Base-by-base conservation (phyloP, 2,113 vertebrate genomes). In the Dasyurus viverrinus region DNA sequence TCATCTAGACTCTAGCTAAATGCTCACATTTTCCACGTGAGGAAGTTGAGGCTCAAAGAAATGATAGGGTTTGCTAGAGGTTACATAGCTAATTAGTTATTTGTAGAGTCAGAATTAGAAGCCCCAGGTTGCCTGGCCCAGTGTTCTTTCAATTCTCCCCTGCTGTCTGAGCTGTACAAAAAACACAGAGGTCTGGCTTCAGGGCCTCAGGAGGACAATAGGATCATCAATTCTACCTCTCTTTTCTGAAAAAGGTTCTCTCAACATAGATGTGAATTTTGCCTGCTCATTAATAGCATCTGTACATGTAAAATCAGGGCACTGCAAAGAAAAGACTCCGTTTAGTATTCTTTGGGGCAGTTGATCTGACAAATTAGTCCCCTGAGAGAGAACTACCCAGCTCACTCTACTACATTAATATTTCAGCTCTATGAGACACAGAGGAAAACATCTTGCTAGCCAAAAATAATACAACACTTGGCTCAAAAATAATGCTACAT, bases 391-490 rank as follows among this genome's bases (percentile, higher is more conserved):
- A 42, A 89, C 30, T 92, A 76, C 0, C 0, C 89, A 93, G 57
- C 48, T 97, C 94, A 95, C 54, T 96, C 92, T 5, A 95, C 76
- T 90, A 52, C 54, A 95, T 94, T 93, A 92, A 54, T 97, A 98
- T 97, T 98, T 96, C 96, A 97, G 14, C 95, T 95, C 92, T 89
- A 90, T 90, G 57, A 94, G 76, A 90, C 89, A 54, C 68, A 94
- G 91, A 94, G 94, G 27, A 95, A 98, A 97, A 97, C 3, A 89
- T 10, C 52, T 89, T 92, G 47, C 3, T 92, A 91, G 96, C 96
- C 98, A 97, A 97, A 98, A 97, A 1, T 68, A 98, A 96, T 94
- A 96, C 94, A 98, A 93, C 92, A 23, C 55, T 94, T 97, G 94
- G 94, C 92, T 97, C 96, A 89, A 96, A 98, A 97, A 57, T 84